Evolutionary conservation across 1,140 invertebrate species (phyloP).

Genomic region (Zaprionus lachaisei): DNA sequence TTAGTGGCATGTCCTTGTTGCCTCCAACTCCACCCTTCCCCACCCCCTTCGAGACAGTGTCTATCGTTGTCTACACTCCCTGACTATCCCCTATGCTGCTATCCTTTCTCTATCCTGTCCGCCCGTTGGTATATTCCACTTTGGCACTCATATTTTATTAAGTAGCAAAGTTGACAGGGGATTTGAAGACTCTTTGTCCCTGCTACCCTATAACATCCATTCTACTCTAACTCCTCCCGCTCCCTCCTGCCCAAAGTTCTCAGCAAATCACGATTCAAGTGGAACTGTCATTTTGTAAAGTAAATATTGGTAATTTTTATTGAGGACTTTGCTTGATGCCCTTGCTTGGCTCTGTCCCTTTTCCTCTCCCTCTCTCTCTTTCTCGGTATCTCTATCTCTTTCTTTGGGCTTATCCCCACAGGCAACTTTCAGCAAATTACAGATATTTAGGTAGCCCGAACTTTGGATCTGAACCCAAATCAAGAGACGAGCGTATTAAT

Average conservation of each 20-base stretch:
- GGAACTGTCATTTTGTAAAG: conserved; percentile 80
- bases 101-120: conserved; percentile 24
- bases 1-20: conserved; percentile 79
- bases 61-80: background rate
- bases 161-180: conserved; percentile 83
- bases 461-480: conserved; percentile 58
- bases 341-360: background rate
- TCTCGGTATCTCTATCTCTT: conserved; percentile 26
- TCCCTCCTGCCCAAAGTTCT: background rate
- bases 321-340: conserved; percentile 79
- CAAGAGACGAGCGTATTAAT: conserved; percentile 55
- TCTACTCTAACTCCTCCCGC: background rate
- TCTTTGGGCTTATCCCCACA: conserved; percentile 58
- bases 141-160: conserved; percentile 83
- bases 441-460: conserved; percentile 66
- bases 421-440: conserved; percentile 67
- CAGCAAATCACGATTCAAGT: conserved; percentile 8
- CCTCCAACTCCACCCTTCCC: background rate
- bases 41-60: background rate
- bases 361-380: background rate
- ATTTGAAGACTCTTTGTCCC: conserved; percentile 42
- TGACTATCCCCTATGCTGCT: background rate
- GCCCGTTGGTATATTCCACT: conserved; percentile 52
- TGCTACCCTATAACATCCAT: background rate
- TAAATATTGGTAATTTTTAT: conserved; percentile 85